Conservation (phyloP, 1,140 invertebrate species). For the Phenacoccus solenopsis region DNA sequence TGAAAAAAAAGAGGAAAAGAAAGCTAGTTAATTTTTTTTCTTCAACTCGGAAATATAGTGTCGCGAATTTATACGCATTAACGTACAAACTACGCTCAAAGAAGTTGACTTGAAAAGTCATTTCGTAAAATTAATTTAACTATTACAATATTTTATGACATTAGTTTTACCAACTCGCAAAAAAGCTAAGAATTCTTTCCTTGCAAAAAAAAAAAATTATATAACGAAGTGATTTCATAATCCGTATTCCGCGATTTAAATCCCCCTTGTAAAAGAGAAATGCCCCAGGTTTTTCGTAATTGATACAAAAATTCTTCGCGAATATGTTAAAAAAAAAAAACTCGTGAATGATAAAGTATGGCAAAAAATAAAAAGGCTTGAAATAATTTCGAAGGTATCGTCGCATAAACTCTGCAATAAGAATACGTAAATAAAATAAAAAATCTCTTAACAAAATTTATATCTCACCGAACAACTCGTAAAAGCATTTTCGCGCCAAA, state of each 20-base stretch:
- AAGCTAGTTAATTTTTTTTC: not conserved
- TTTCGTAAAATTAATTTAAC: not conserved
- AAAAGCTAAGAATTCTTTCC: not conserved
- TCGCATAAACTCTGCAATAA: not conserved
- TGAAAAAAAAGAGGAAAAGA: not conserved
- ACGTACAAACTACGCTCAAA: not conserved
- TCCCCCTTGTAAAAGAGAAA: too few species aligned
- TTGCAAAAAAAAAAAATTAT: not conserved
- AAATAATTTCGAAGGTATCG: not conserved
- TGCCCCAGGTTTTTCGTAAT: too few species aligned
- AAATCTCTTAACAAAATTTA: not conserved
- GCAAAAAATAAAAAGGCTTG: too few species aligned
- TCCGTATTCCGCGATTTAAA: too few species aligned
- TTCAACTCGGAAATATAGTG: not conserved
- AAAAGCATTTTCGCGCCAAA: not conserved
- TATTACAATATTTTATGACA: not conserved
- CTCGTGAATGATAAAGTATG: not conserved
- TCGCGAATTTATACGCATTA: not conserved
- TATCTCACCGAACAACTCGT: not conserved
- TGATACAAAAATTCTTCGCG: not conserved
- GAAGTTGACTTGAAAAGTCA: not conserved
- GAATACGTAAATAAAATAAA: not conserved
- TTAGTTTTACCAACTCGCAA: not conserved
- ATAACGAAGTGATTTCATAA: too few species aligned
- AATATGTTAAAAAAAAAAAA: not conserved